Percentiles rank a stretch among this genome's conserved stretches.
phyloP scores from a whole-genome alignment of 2,797 vertebrate species.

The Rhincodon typus region DNA sequence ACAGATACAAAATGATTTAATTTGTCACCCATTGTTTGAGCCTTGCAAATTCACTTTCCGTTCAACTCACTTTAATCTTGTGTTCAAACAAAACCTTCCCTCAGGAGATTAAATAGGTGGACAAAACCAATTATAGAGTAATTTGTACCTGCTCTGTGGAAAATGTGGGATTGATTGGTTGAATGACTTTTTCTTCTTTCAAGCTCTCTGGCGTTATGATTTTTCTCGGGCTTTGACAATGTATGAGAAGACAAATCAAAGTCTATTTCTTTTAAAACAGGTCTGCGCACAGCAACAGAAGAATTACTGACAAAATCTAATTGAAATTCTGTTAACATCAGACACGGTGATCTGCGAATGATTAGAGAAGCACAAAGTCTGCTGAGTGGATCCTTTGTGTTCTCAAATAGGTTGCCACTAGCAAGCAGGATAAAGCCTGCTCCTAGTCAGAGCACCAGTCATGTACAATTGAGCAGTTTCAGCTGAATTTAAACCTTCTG shows the following conservation, averaged over 20 bases:
- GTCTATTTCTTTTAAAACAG: neutral
- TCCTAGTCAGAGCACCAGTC: neutral
- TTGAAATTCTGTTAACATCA: slow-evolving; percentile 29
- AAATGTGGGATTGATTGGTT: neutral
- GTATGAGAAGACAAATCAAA: neutral
- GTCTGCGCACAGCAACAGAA: neutral
- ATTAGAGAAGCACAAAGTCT: slow-evolving; percentile 11
- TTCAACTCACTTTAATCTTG: slow-evolving; percentile 14
- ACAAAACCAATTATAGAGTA: neutral
- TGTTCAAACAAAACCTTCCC: slow-evolving; percentile 20
- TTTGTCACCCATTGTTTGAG: neutral
- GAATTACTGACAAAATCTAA: slow-evolving; percentile 18
- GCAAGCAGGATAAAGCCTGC: slow-evolving; percentile 1
- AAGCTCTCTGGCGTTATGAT: neutral
- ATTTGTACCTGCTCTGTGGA: slow-evolving; percentile 5
- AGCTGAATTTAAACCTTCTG: slow-evolving; percentile 16
- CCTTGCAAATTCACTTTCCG: slow-evolving; percentile 3
- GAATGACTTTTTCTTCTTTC: neutral
- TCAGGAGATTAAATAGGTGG: neutral
- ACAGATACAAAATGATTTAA: neutral
- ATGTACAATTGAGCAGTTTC: neutral
- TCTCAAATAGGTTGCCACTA: neutral
- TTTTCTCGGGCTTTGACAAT: neutral
- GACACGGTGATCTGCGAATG: slow-evolving; percentile 19
- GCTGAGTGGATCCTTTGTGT: slow-evolving; percentile 9